Conservation (phyloP, 2,797 vertebrate genomes). For the Mormyrops attenuatus region DNA sequence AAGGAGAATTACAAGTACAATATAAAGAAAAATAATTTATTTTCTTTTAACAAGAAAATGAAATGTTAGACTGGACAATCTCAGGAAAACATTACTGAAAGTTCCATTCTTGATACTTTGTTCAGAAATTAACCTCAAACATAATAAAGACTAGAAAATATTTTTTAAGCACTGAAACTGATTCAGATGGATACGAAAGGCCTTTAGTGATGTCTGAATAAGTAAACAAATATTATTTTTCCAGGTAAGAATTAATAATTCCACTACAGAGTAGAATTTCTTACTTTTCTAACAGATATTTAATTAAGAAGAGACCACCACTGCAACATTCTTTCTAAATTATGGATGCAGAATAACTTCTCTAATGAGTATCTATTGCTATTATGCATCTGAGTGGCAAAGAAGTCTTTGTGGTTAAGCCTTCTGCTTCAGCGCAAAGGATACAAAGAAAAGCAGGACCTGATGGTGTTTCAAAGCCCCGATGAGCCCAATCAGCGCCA, state of each 20-base stretch:
- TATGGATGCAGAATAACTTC: neutral
- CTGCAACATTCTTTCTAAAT: neutral
- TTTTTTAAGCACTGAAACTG: neutral
- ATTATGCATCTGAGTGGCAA: neutral
- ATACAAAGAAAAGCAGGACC: conserved; percentile 96
- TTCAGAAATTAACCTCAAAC: neutral
- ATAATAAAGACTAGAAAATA: neutral
- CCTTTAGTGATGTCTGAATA: neutral
- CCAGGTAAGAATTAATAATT: neutral
- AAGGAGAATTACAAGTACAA: neutral
- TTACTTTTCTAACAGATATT: neutral
- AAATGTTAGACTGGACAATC: neutral
- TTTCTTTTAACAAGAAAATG: neutral
- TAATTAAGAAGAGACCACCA: neutral
- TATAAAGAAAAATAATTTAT: neutral
- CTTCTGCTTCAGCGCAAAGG: conserved; percentile 53
- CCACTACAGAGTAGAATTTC: neutral
- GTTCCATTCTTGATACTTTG: neutral
- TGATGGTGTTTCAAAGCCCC: conserved; percentile 89
- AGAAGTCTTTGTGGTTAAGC: neutral
- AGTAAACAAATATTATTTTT: neutral
- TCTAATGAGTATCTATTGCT: neutral
- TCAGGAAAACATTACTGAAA: neutral
- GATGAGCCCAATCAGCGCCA: conserved; percentile 81
- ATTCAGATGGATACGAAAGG: neutral